A percentile compares a stretch with the other conserved stretches of the same genome.
These are phyloP conservation scores for Abrostola tripartita DNA, from an alignment of 2,888 invertebrate species.

Conservation along the genomic window DNA sequence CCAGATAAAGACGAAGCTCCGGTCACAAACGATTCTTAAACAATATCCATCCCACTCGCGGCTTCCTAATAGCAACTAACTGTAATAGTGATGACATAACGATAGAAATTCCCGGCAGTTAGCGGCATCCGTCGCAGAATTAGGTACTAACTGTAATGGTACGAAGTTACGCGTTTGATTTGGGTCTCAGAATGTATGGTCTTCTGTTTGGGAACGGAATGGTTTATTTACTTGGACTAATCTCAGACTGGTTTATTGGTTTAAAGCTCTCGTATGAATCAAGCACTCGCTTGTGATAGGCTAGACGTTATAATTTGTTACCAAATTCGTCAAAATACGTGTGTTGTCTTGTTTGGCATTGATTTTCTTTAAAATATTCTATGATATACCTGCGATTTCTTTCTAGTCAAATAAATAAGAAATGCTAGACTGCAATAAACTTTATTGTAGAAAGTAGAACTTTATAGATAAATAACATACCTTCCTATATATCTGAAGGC, in stretches of 20 bases:
- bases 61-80: constrained; percentile 47
- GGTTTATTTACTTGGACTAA: constrained; percentile 4
- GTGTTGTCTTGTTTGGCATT: no score
- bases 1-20: constrained; percentile 26
- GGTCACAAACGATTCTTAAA: constrained; percentile 51
- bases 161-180: constrained; percentile 47
- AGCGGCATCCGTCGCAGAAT: constrained; percentile 63
- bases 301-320: neutral
- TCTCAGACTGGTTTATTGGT: neutral
- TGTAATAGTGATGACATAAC: constrained; percentile 67
- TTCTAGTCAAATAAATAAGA: no score
- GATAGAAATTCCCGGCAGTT: constrained; percentile 64
- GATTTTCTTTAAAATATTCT: no score
- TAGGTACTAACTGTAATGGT: constrained; percentile 46
- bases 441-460: neutral
- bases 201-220: constrained; percentile 10
- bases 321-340: no score
- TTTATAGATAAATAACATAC: constrained; percentile 1
- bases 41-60: constrained; percentile 54
- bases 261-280: neutral
- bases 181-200: constrained; percentile 46
- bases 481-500: constrained; percentile 2
- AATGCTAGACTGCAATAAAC: no score
- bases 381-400: no score
- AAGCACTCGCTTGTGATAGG: neutral